phyloP scores from a whole-genome alignment of 2,797 vertebrate genomes.

The Arctocebus calabarensis region DNA sequence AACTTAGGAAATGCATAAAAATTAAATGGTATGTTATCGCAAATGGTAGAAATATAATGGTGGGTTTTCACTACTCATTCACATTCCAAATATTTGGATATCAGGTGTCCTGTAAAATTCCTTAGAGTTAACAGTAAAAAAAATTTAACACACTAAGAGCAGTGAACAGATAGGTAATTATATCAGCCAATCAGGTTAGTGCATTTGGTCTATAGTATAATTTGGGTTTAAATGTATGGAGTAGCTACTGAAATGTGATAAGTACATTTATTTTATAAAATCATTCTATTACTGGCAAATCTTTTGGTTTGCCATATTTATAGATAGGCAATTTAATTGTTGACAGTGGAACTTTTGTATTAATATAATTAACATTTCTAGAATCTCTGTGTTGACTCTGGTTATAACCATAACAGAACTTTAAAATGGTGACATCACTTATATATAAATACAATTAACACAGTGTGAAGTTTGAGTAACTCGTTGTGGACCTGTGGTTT shows the following conservation, averaged over 20 bases:
- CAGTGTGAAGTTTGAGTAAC: neutral
- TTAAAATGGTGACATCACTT: neutral
- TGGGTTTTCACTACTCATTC: neutral
- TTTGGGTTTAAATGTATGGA: neutral
- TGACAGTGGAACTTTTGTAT: neutral
- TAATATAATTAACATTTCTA: neutral
- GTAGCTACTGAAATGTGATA: neutral
- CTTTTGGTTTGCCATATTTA: neutral
- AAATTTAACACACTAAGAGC: neutral
- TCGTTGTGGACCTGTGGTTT: neutral
- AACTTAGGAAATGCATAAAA: neutral
- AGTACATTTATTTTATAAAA: neutral
- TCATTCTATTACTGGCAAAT: neutral
- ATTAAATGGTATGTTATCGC: neutral
- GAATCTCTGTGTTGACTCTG: neutral
- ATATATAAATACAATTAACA: no score
- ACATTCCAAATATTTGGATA: neutral
- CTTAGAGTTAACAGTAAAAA: neutral
- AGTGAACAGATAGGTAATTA: neutral
- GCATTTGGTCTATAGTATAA: neutral
- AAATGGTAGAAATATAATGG: neutral
- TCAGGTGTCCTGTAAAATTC: neutral
- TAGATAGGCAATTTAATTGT: neutral
- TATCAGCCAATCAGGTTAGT: neutral
- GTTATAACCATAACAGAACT: constrained; percentile 4